Evolutionary conservation across 2,888 invertebrate genomes (phyloP), one percentile per base, ranked within the genome.

Genomic region (Plagiodera versicolora): DNA sequence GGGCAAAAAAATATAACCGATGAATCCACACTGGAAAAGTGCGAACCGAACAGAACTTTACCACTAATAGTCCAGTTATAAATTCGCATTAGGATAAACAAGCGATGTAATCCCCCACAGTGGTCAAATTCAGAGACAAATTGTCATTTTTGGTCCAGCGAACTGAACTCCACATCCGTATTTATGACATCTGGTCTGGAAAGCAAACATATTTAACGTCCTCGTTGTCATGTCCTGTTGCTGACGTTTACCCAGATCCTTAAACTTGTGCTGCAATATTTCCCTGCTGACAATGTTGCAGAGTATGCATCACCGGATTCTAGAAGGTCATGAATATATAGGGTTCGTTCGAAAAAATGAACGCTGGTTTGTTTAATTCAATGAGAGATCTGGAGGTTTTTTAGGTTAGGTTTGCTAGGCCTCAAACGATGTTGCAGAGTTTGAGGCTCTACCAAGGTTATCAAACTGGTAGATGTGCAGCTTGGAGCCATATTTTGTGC

Each of bases 121-220:
- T 75, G 75, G 75, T 74, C 75, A 75, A 72, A 75, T 74, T 75
- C 72, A 72, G 74, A 74, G 75, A 76, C 74, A 75, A 75, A 77
- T 73, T 73, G 74, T 74, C 72, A 75, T 74, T 75, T 75, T 76
- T 75, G 75, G 73, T 74, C 70, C 73, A 72, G 61, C 71, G 74
- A 73, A 68, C 73, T 67, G 72, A 73, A 72, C 73, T 72, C 70
- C 72, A 74, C 75, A 68, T 74, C 70, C 67, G 73, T 75, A 75
- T 75, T 75, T 75, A 74, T 75, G 74, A 74, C 74, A 76, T 75
- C 76, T 75, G 74, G 72, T 71, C 73, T 71, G 70, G 74, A 75
- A 74, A 70, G 75, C 75, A 73, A 73, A 75, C 74, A 75, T 74
- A 74, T 75, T 73, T 74, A 75, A 74, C 75, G 73, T 73, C 61